phyloP scores from a whole-genome alignment of 1,140 invertebrate genomes.

The Oreohelix idahoensis region DNA sequence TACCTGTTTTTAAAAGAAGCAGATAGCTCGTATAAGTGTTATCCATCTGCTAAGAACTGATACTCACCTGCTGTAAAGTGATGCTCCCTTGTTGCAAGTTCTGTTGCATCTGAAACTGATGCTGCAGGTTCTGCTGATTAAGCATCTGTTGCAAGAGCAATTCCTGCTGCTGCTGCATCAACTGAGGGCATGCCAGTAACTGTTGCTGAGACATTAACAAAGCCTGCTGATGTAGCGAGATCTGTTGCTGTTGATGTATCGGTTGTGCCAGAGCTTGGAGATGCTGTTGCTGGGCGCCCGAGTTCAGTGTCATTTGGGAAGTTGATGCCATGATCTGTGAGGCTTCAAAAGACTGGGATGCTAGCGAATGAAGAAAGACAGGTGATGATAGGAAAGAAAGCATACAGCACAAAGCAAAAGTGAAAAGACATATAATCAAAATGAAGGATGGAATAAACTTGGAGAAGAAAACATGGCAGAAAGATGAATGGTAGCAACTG shows the following conservation, averaged over 20 bases:
- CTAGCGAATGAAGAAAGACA: slow-evolving; percentile 19
- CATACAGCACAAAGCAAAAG: no score
- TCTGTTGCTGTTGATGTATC: slow-evolving; percentile 58
- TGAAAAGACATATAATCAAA: no score
- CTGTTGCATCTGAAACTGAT: slow-evolving; percentile 45
- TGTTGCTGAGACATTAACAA: slow-evolving; percentile 62
- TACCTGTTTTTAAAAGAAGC: no score
- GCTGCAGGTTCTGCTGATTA: slow-evolving; percentile 54
- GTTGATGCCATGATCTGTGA: slow-evolving; percentile 30
- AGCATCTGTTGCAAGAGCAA: slow-evolving; percentile 73
- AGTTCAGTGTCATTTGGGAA: slow-evolving; percentile 32
- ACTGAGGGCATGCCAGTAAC: slow-evolving; percentile 53
- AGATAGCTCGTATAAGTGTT: no score
- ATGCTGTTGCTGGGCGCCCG: slow-evolving; percentile 31
- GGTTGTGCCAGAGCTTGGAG: slow-evolving; percentile 43
- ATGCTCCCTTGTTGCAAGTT: slow-evolving; percentile 42
- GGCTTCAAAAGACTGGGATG: slow-evolving; percentile 41
- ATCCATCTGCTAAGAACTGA: no score
- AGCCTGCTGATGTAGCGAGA: slow-evolving; percentile 39
- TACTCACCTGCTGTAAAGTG: not conserved
- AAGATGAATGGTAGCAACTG: no score
- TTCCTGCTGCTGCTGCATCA: slow-evolving; percentile 67
- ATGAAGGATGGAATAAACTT: no score
- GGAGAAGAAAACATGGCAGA: no score
- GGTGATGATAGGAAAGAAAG: not conserved